Base-by-base conservation (phyloP, 2,888 invertebrate genomes). In the Macrosiphum euphorbiae region DNA sequence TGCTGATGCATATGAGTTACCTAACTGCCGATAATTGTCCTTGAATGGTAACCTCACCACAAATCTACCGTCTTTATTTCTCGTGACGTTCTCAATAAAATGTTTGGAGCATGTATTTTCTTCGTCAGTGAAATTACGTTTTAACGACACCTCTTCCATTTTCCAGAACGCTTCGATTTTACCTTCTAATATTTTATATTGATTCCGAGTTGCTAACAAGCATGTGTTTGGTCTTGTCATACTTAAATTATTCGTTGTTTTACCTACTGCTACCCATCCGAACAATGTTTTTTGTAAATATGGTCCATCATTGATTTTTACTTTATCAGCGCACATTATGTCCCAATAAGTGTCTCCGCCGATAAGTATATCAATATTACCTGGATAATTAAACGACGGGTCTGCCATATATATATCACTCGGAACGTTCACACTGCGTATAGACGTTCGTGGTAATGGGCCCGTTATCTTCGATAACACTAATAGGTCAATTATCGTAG, bases 81-180 rank as follows among this genome's bases (percentile, higher is more conserved):
- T n/a, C n/a, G n/a, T n/a, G n/a, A n/a, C n/a, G n/a, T n/a, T n/a
- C n/a, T n/a, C n/a, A n/a, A n/a, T n/a, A n/a, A n/a, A n/a, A n/a
- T n/a, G n/a, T n/a, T n/a, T n/a, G n/a, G n/a, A n/a, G n/a, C n/a
- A n/a, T n/a, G n/a, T n/a, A n/a, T n/a, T n/a, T n/a, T n/a, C n/a
- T n/a, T n/a, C n/a, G n/a, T n/a, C n/a, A n/a, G n/a, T n/a, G n/a
- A n/a, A n/a, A n/a, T n/a, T n/a, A n/a, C n/a, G n/a, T n/a, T n/a
- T n/a, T n/a, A n/a, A n/a, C n/a, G n/a, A n/a, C n/a, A n/a, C 24
- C 26, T 85, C 85, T 44, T 44, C 85, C 24, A 44, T 44, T 24
- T 85, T 85, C 85, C 85, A 85, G 26, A 85, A 85, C 26, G 26
- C 44, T 85, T 85, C 85, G 4, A 85, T 85, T 85, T 85, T 44